These are phyloP conservation scores for Ailurus styani DNA, from an alignment of 2,113 vertebrate genomes.

Conservation along the genomic window DNA sequence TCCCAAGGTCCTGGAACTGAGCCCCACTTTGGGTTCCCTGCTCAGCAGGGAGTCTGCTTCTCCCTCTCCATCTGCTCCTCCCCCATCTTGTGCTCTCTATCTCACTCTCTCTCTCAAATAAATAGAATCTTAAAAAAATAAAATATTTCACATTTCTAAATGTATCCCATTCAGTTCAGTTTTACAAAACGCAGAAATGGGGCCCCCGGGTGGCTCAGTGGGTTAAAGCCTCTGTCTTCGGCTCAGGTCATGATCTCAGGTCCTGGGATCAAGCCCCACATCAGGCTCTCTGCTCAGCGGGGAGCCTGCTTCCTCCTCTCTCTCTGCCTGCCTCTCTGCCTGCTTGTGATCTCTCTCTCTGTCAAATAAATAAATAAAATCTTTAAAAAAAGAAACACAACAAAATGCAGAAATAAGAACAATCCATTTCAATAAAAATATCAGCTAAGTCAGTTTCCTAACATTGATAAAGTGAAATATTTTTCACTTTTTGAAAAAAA, in stretches of 20 bases:
- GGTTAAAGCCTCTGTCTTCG: too few relatives aligned
- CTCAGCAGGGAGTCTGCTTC: neutral
- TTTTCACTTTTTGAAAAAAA: neutral
- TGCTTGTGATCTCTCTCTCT: too few relatives aligned
- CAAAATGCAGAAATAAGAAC: neutral
- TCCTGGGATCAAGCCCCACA: too few relatives aligned
- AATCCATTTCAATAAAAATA: slow-evolving; percentile 11
- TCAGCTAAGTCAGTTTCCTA: neutral
- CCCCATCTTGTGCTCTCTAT: neutral
- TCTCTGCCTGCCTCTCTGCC: too few relatives aligned
- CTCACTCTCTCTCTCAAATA: neutral
- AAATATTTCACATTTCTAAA: neutral
- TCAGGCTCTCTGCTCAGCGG: too few relatives aligned
- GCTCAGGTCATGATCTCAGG: too few relatives aligned
- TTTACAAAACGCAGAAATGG: neutral
- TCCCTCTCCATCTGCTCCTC: neutral
- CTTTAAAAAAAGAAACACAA: too few relatives aligned
- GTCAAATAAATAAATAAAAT: too few relatives aligned
- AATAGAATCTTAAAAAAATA: neutral
- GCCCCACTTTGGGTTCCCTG: neutral
- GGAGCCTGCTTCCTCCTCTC: too few relatives aligned
- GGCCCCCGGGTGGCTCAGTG: too few relatives aligned
- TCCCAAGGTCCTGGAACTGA: neutral
- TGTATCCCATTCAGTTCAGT: neutral
- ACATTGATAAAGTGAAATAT: neutral